A percentile compares a stretch with the other conserved stretches of the same genome.
These are phyloP conservation scores for Scaptomyza flava DNA, from an alignment of 2,888 invertebrate genomes.

Conservation along the genomic window DNA sequence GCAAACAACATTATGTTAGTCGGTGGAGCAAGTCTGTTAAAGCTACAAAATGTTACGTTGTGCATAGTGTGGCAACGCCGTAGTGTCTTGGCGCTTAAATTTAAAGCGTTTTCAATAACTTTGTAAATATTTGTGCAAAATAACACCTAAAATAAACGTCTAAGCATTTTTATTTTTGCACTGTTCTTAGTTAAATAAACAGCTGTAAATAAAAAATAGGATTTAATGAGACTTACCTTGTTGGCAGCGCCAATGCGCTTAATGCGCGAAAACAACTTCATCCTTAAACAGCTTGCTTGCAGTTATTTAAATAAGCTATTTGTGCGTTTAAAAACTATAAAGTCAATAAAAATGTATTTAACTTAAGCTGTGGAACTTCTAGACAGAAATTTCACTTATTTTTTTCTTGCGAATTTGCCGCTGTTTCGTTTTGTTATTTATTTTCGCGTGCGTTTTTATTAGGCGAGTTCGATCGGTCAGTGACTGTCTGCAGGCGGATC, in stretches of 20 bases:
- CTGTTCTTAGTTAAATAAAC: too few relatives aligned
- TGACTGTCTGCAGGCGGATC: slow-evolving; percentile 39
- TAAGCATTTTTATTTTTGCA: too few relatives aligned
- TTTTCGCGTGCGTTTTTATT: background rate
- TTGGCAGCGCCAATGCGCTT: slow-evolving; percentile 48
- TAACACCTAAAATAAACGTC: too few relatives aligned
- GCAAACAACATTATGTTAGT: background rate
- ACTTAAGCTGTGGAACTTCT: background rate
- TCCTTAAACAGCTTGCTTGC: slow-evolving; percentile 5
- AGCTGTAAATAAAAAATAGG: too few relatives aligned
- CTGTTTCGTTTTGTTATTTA: background rate
- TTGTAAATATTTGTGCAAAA: too few relatives aligned
- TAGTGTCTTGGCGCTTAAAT: slow-evolving; percentile 10
- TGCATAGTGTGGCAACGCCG: slow-evolving; percentile 29
- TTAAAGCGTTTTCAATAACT: background rate
- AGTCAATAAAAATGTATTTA: background rate
- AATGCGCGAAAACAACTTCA: slow-evolving; percentile 63
- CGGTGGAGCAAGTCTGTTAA: slow-evolving; percentile 13
- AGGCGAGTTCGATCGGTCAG: slow-evolving; percentile 1
- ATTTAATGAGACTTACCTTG: slow-evolving; percentile 46
- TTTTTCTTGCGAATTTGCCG: background rate
- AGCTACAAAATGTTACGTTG: background rate
- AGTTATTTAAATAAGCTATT: too few relatives aligned
- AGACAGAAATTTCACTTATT: slow-evolving; percentile 1
- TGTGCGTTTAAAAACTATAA: too few relatives aligned